A percentile compares a stretch with the other conserved stretches of the same genome.
Conservation (phyloP, 2,113 vertebrate genomes). For the Hypocryptadius cinnamomeus region DNA sequence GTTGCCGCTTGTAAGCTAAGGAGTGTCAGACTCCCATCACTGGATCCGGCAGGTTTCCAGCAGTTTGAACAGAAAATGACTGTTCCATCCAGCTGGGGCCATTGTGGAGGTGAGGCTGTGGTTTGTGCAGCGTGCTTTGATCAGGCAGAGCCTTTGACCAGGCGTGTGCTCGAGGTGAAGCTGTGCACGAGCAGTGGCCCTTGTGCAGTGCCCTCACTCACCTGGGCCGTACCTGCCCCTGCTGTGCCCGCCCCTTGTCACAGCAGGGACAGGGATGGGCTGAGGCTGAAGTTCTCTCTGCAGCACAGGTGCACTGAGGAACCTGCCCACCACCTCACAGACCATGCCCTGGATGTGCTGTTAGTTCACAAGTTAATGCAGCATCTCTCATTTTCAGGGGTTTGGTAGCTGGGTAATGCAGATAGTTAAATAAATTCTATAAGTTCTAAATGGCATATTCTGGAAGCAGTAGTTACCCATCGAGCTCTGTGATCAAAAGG, state of each 20-base stretch:
- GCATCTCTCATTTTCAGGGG: background rate
- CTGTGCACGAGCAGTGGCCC: background rate
- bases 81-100: background rate
- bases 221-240: accelerated
- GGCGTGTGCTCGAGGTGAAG: accelerated
- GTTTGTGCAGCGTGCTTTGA: accelerated
- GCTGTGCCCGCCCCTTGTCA: background rate
- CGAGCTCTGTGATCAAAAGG: background rate
- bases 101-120: background rate
- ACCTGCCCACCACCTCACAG: background rate
- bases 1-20: background rate
- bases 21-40: background rate
- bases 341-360: accelerated
- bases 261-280: accelerated
- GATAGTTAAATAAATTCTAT: background rate
- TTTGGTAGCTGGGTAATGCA: background rate
- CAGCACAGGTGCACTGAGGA: background rate
- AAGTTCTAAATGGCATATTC: background rate
- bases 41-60: background rate
- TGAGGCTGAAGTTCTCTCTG: background rate
- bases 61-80: background rate
- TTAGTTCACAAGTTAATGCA: background rate
- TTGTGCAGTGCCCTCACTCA: accelerated
- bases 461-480: background rate
- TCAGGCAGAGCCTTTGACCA: background rate